phyloP scores from a whole-genome alignment of 1,140 invertebrate genomes.

The Trachymyrmex cornetzi region DNA sequence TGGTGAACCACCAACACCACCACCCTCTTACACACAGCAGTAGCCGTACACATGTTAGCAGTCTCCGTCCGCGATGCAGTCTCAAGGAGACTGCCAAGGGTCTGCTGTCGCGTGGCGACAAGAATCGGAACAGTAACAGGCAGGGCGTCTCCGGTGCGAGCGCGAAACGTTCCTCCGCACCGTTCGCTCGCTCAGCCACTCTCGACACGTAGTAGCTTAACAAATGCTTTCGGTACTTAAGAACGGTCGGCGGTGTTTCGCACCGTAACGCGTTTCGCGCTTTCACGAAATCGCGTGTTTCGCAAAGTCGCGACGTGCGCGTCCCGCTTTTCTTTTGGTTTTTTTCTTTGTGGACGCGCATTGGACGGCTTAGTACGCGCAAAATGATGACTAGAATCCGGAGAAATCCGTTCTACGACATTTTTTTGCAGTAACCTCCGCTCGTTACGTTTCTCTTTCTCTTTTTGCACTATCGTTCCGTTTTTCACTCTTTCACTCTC shows the following conservation, averaged over 20 bases:
- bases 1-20: conserved; percentile 82
- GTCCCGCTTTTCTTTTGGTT: not conserved
- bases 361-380: not conserved
- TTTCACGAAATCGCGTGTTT: not conserved
- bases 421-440: conserved; percentile 17
- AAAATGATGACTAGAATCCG: conserved; percentile 27
- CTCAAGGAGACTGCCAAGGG: conserved; percentile 80
- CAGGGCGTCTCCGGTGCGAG: conserved; percentile 72
- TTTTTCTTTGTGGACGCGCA: not conserved
- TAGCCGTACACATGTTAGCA: conserved; percentile 84
- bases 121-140: conserved; percentile 79
- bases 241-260: not conserved
- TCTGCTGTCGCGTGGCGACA: conserved; percentile 79
- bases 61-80: conserved; percentile 81
- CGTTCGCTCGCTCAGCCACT: conserved; percentile 75
- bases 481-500: conserved; percentile 1
- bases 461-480: conserved; percentile 17
- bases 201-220: conserved; percentile 77
- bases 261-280: not conserved
- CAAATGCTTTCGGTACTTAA: conserved; percentile 72
- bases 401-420: conserved; percentile 22
- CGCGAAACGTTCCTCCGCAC: conserved; percentile 78
- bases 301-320: not conserved
- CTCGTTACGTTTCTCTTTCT: conserved; percentile 15
- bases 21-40: conserved; percentile 85